A percentile compares a stretch with the other conserved stretches of the same genome.
phyloP scores from a whole-genome alignment of 2,113 vertebrate species.

The Myrmecophaga tridactyla region DNA sequence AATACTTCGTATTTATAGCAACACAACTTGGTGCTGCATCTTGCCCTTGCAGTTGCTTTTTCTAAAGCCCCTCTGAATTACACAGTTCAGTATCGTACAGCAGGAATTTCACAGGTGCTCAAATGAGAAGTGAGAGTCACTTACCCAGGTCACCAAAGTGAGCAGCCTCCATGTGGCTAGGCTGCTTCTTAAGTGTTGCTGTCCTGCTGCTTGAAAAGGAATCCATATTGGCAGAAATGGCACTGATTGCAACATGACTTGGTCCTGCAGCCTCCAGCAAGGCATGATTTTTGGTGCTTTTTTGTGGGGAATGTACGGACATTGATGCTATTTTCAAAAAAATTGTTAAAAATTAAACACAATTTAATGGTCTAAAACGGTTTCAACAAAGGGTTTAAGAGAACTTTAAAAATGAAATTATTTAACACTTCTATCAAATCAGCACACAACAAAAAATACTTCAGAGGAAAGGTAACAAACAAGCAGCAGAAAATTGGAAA shows the following conservation, averaged over 20 bases:
- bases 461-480: slow-evolving; percentile 16
- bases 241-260: slow-evolving; percentile 97
- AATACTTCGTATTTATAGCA: background rate
- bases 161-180: slow-evolving; percentile 97
- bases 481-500: background rate
- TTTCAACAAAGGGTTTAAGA: background rate
- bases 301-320: slow-evolving; percentile 89
- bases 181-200: slow-evolving; percentile 97
- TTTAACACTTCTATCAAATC: background rate
- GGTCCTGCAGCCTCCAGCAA: slow-evolving; percentile 96
- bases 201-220: slow-evolving; percentile 96
- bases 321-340: slow-evolving; percentile 75
- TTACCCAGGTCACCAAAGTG: slow-evolving; percentile 98
- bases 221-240: slow-evolving; percentile 99
- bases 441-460: background rate
- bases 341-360: slow-evolving; percentile 54
- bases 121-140: slow-evolving; percentile 40
- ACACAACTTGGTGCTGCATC: background rate
- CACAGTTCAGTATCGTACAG: background rate
- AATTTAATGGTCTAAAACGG: slow-evolving; percentile 9
- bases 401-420: slow-evolving; percentile 48
- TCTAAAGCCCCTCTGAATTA: background rate
- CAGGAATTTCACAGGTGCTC: background rate
- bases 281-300: slow-evolving; percentile 91
- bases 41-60: background rate